A percentile compares a stretch with the other conserved stretches of the same genome.
These are phyloP conservation scores for Drosophila saltans DNA, from an alignment of 1,140 invertebrate genomes.

Conservation along the genomic window DNA sequence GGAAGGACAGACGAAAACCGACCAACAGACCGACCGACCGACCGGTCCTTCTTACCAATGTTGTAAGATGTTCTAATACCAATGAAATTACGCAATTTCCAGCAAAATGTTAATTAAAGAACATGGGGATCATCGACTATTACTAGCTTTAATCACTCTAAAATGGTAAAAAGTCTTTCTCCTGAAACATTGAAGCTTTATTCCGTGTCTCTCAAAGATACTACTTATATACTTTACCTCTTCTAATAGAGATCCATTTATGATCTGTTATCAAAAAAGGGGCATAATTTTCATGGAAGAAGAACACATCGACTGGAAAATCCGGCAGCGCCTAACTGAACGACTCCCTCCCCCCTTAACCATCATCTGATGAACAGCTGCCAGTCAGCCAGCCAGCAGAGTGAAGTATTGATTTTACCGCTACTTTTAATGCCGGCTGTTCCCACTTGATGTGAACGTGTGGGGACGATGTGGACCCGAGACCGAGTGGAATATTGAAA, in stretches of 20 bases:
- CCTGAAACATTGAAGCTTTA: too few species aligned
- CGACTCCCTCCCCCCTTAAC: not conserved
- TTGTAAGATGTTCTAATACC: slow-evolving; percentile 44
- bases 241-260: not conserved
- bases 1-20: slow-evolving; percentile 42
- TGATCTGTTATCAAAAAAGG: not conserved
- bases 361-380: slow-evolving; percentile 75
- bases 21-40: slow-evolving; percentile 9
- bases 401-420: slow-evolving; percentile 65
- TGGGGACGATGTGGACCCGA: slow-evolving; percentile 1
- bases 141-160: too few species aligned
- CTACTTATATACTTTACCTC: too few species aligned
- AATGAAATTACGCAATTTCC: slow-evolving; percentile 71
- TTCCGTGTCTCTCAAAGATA: too few species aligned
- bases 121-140: not conserved
- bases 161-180: too few species aligned
- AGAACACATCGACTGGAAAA: slow-evolving; percentile 39
- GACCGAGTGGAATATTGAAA: slow-evolving; percentile 5
- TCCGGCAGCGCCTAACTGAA: slow-evolving; percentile 5
- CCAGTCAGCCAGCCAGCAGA: slow-evolving; percentile 45
- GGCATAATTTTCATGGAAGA: too few species aligned
- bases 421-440: slow-evolving; percentile 31
- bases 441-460: slow-evolving; percentile 28
- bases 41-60: slow-evolving; percentile 16
- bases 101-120: slow-evolving; percentile 14